Evolutionary conservation across 2,888 invertebrate genomes (phyloP).

Genomic region (Thereva unica): DNA sequence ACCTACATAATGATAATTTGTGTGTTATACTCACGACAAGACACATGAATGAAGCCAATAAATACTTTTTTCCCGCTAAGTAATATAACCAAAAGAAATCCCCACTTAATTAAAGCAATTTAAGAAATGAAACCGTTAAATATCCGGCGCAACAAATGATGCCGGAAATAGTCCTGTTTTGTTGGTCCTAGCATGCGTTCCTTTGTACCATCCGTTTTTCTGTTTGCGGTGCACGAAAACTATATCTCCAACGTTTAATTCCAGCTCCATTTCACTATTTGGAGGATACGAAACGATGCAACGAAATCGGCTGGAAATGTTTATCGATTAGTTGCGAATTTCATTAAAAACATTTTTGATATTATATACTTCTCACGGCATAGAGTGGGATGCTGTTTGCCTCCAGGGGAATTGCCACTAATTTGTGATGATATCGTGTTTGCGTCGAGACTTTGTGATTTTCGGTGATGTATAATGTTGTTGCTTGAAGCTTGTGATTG

Average conservation of each 20-base stretch:
- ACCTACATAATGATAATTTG: no score
- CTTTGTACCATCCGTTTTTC: conserved; percentile 95
- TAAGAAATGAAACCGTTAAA: conserved; percentile 45
- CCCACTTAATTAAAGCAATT: conserved; percentile 8
- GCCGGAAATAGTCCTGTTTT: conserved; percentile 94
- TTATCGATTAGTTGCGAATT: background rate
- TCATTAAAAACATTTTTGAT: background rate
- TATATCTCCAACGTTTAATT: conserved; percentile 86
- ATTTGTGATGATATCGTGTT: conserved; percentile 55
- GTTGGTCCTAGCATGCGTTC: conserved; percentile 85
- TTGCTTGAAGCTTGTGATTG: conserved; percentile 27
- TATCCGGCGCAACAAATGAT: conserved; percentile 81
- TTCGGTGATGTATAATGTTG: conserved; percentile 65
- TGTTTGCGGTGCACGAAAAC: conserved; percentile 90
- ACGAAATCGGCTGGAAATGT: conserved; percentile 66
- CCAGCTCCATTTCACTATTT: conserved; percentile 90
- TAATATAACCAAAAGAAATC: background rate
- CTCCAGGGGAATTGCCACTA: conserved; percentile 41
- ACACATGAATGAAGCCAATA: no score
- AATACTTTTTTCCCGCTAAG: no score
- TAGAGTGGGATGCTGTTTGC: conserved; percentile 26
- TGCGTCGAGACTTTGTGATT: conserved; percentile 83
- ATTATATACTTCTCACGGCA: conserved; percentile 35
- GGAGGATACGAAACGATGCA: conserved; percentile 94
- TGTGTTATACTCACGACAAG: no score